These are phyloP conservation scores for Sminthurides aquaticus DNA, from an alignment of 2,888 invertebrate genomes.

Conservation along the genomic window DNA sequence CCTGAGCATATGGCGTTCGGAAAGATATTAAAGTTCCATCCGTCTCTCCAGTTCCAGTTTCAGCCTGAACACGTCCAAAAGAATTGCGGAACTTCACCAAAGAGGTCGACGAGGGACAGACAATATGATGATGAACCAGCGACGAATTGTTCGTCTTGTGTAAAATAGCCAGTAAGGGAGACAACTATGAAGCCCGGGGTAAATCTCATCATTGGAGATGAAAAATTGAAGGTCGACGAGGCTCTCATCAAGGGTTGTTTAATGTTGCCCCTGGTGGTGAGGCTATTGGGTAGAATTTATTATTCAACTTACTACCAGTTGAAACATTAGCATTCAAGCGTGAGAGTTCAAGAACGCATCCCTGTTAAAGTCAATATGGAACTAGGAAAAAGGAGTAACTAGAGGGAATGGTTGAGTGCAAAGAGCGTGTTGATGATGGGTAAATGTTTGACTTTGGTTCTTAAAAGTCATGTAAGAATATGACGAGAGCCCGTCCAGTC, in stretches of 20 bases:
- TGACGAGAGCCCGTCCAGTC: too few relatives aligned
- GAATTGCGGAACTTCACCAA: not conserved
- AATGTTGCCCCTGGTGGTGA: not conserved
- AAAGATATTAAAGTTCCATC: not conserved
- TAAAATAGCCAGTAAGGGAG: not conserved
- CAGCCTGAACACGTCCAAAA: not conserved
- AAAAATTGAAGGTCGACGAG: conserved; percentile 17
- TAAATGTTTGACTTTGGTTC: not conserved
- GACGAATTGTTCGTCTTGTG: not conserved
- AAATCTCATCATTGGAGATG: not conserved
- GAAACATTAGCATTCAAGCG: not conserved
- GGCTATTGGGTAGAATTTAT: too few relatives aligned
- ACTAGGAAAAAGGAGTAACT: too few relatives aligned
- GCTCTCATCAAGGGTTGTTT: not conserved
- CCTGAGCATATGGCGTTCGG: conserved; percentile 11
- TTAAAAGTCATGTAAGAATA: not conserved
- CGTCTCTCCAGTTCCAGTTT: not conserved
- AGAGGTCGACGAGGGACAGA: not conserved
- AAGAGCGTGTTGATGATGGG: not conserved
- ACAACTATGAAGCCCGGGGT: not conserved
- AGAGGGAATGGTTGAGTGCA: not conserved
- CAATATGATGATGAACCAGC: not conserved
- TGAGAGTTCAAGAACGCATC: too few relatives aligned
- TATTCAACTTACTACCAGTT: too few relatives aligned
- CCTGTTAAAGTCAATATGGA: too few relatives aligned